Base-by-base conservation (phyloP, 1,140 invertebrate species). In the Holotrichia oblita region DNA sequence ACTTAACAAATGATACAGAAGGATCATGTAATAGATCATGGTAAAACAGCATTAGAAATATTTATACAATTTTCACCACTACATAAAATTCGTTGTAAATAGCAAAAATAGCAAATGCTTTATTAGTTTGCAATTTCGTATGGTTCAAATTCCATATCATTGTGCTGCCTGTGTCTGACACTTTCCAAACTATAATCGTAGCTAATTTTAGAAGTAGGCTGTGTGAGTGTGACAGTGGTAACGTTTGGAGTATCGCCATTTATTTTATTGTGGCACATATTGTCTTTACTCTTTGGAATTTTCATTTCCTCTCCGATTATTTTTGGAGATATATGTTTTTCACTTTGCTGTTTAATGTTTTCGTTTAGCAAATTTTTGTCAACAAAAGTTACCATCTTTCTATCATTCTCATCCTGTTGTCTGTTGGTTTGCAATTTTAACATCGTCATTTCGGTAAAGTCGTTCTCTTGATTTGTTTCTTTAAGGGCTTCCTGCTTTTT, bases 131-230 rank as follows among this genome's bases (percentile, higher is more conserved):
- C 85, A 40, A 95, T 91, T 87, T 95, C 93, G 80, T 94, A 95
- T 79, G 93, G 92, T 86, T 95, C 94, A 79, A 95, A 95, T 82
- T 94, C 93, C 90, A 95, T 95, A 80, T 95, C 94, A 7, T 92
- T 92, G 74, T 89, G 89, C 4, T 87, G 20, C 24, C 8, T 14
- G 24, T 48, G 9, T 34, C 41, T 20, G 10, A 76, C 44, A 7
- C 85, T 74, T 89, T 85, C 20, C 82, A 87, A 77, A 44, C 61
- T 80, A 14, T 80, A 48, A 77, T 77, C 41, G 22, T 69, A 69
- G 9, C 22, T 69, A 34, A 69, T 22, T 27, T 61, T 61, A 22
- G 61, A 34, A 10, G 22, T 24, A 27, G 61, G 27, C 24, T 69
- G 20, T 12, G 61, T 20, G 22, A 69, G 22, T 69, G 61, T 69